phyloP scores from a whole-genome alignment of 2,113 vertebrate genomes.

The Ranitomeya variabilis region DNA sequence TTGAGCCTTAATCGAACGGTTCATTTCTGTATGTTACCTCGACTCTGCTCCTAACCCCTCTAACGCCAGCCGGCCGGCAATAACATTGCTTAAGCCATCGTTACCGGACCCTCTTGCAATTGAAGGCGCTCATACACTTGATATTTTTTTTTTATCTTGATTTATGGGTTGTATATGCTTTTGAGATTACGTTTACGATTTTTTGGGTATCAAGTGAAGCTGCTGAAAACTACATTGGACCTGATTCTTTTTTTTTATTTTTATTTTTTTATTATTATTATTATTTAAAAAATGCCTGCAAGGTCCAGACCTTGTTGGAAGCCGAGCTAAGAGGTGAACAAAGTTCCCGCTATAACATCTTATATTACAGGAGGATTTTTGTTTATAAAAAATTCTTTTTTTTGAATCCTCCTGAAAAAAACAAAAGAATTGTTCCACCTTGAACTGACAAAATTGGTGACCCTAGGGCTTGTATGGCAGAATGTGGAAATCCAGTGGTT shows the following conservation, averaged over 20 bases:
- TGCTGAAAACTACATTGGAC: constrained; percentile 33
- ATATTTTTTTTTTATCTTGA: constrained; percentile 61
- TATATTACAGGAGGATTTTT: not conserved
- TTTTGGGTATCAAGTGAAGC: constrained; percentile 47
- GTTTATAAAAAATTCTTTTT: not conserved
- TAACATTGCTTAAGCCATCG: not conserved
- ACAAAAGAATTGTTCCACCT: not conserved
- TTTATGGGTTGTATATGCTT: constrained; percentile 15
- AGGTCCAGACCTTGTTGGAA: not conserved
- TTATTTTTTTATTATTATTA: too few species aligned
- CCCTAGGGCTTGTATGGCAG: not conserved
- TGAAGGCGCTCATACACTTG: not conserved
- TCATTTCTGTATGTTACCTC: constrained; percentile 84
- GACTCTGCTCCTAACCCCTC: constrained; percentile 72
- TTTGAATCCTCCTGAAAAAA: not conserved
- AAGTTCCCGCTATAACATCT: too few species aligned
- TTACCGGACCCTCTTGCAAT: not conserved
- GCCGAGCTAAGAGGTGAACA: not conserved
- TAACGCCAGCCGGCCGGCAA: not conserved
- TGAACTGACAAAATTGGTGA: not conserved
- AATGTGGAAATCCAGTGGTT: not conserved
- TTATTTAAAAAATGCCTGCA: not conserved
- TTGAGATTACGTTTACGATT: constrained; percentile 54
- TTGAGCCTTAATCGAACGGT: constrained; percentile 85
- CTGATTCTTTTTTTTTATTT: not conserved